Evolutionary conservation across 2,888 invertebrate genomes (phyloP).

Genomic region (Dryobotodes eremita): DNA sequence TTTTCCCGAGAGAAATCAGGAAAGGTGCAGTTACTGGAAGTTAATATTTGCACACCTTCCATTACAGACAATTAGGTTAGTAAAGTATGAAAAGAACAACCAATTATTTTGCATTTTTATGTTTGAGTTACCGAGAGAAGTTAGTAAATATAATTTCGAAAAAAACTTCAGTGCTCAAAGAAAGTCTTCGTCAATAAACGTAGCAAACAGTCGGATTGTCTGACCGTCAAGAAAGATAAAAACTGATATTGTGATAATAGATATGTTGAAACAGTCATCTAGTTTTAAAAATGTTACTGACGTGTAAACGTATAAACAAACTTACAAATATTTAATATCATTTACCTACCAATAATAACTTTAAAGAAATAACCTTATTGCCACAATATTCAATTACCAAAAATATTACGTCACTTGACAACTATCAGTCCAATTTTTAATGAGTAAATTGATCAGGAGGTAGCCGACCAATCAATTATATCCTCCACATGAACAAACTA

Average conservation of each 20-base stretch:
- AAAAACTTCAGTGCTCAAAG: too few species aligned
- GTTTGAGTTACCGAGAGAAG: conserved; percentile 8
- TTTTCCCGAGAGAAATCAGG: conserved; percentile 47
- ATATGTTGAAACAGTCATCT: too few species aligned
- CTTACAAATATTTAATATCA: too few species aligned
- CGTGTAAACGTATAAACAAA: too few species aligned
- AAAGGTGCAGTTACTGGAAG: background rate
- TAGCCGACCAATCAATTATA: conserved; percentile 26
- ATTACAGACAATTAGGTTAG: conserved; percentile 1
- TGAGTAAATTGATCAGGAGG: background rate
- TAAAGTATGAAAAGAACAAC: conserved; percentile 2
- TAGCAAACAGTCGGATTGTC: background rate
- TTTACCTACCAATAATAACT: too few species aligned
- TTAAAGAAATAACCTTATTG: too few species aligned
- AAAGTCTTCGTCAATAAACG: background rate
- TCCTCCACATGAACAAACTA: conserved; percentile 12
- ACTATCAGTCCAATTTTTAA: conserved; percentile 17
- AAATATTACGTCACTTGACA: background rate
- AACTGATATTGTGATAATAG: background rate
- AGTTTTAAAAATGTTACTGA: too few species aligned
- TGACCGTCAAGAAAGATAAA: background rate
- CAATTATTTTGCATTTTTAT: conserved; percentile 13
- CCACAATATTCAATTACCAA: background rate
- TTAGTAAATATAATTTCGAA: background rate
- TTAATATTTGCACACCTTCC: conserved; percentile 37